Evolutionary conservation across 2,888 invertebrate species (phyloP).

Genomic region (Tridacna crocea): DNA sequence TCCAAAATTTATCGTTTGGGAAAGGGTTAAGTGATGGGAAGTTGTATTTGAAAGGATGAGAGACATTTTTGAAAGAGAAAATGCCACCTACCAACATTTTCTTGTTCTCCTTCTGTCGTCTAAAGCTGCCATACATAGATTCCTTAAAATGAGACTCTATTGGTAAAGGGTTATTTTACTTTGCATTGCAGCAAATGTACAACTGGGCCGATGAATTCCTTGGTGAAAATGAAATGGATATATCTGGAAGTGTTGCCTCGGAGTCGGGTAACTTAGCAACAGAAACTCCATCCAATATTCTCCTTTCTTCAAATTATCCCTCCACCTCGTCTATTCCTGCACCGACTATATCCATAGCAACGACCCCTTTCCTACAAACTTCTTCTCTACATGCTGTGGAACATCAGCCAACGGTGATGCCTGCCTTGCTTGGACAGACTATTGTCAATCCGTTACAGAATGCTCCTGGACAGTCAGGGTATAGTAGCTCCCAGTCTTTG

Average conservation of each 20-base stretch:
- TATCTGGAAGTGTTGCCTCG: conserved; percentile 46
- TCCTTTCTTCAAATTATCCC: conserved; percentile 51
- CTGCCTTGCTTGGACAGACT: conserved; percentile 38
- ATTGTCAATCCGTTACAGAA: conserved; percentile 40
- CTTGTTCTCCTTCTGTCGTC: too few relatives aligned
- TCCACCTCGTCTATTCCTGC: conserved; percentile 42
- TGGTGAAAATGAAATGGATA: conserved; percentile 42
- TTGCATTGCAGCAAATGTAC: conserved; percentile 58
- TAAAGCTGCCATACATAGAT: too few relatives aligned
- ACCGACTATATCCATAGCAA: conserved; percentile 43
- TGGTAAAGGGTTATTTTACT: neutral
- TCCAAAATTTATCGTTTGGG: too few relatives aligned
- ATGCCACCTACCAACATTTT: too few relatives aligned
- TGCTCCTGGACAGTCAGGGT: conserved; percentile 26
- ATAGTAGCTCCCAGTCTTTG: neutral
- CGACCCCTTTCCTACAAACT: conserved; percentile 39
- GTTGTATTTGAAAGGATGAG: too few relatives aligned
- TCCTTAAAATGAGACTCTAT: too few relatives aligned
- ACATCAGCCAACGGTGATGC: conserved; percentile 36
- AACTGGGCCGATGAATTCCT: conserved; percentile 76
- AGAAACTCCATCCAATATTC: conserved; percentile 50
- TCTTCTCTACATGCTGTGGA: conserved; percentile 17
- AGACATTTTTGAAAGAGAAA: too few relatives aligned
- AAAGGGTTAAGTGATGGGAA: too few relatives aligned
- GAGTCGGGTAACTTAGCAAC: conserved; percentile 63